phyloP scores from a whole-genome alignment of 2,888 invertebrate species.

The Trissolcus japonicus region DNA sequence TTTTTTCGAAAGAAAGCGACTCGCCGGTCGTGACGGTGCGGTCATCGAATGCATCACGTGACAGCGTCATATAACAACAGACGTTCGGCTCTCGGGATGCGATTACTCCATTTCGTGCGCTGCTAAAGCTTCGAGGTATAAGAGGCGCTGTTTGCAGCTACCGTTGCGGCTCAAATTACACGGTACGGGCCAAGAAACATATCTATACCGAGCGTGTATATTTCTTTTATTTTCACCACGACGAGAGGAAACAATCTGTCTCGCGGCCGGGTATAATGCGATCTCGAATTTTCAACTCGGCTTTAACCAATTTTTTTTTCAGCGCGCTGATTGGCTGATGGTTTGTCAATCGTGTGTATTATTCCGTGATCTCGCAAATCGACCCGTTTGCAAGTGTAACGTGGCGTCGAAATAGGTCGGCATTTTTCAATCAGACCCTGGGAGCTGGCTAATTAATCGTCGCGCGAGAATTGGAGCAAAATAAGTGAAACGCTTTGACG shows the following conservation, averaged over 20 bases:
- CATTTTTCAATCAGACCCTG: background rate
- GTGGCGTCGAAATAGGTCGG: background rate
- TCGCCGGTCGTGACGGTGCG: constrained; percentile 39
- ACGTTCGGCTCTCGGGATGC: constrained; percentile 25
- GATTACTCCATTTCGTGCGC: constrained; percentile 46
- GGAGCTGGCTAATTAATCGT: constrained; percentile 23
- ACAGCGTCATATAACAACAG: constrained; percentile 39
- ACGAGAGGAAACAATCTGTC: constrained; percentile 44
- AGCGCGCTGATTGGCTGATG: constrained; percentile 11
- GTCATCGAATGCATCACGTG: constrained; percentile 42
- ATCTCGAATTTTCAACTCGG: constrained; percentile 5
- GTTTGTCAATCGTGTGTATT: constrained; percentile 25
- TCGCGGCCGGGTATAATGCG: constrained; percentile 25
- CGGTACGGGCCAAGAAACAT: constrained; percentile 36
- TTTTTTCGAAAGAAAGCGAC: constrained; percentile 31
- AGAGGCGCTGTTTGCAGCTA: constrained; percentile 47
- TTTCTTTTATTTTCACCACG: constrained; percentile 26
- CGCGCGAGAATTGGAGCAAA: constrained; percentile 27
- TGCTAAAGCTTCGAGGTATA: constrained; percentile 40
- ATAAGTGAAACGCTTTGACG: constrained; percentile 14
- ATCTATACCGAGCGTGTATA: constrained; percentile 26
- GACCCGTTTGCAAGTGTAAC: constrained; percentile 12
- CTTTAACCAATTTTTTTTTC: constrained; percentile 10
- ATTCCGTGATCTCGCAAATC: constrained; percentile 23
- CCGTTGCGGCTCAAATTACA: constrained; percentile 54